A percentile compares a stretch with the other conserved stretches of the same genome.
These are phyloP conservation scores for Notodonta ziczac DNA, from an alignment of 2,888 invertebrate genomes.

Conservation along the genomic window DNA sequence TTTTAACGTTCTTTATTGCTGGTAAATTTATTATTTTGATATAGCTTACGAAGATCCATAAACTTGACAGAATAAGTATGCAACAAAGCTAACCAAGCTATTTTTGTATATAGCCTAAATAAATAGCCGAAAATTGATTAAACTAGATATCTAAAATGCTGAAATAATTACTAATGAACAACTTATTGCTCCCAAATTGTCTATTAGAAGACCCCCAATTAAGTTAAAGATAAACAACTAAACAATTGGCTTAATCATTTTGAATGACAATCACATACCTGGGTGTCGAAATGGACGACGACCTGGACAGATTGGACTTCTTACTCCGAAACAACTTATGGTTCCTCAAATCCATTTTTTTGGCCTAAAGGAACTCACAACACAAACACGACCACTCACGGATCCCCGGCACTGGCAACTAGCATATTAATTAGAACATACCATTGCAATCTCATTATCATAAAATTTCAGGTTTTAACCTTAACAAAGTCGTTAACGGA, in stretches of 20 bases:
- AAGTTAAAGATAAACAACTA: background rate
- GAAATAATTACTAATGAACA: background rate
- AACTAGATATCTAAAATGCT: no score
- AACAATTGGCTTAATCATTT: background rate
- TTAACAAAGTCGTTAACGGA: conserved; percentile 71
- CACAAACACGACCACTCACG: conserved; percentile 72
- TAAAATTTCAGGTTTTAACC: conserved; percentile 82
- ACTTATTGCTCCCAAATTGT: background rate
- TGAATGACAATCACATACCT: conserved; percentile 53
- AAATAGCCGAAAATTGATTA: no score
- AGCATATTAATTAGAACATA: conserved; percentile 73
- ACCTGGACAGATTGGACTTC: conserved; percentile 63
- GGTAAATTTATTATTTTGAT: no score
- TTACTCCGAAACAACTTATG: conserved; percentile 64
- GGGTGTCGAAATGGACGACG: conserved; percentile 73
- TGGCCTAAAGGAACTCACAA: conserved; percentile 28
- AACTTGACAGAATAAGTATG: no score
- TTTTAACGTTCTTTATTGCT: no score
- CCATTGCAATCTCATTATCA: conserved; percentile 79
- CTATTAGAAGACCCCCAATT: background rate
- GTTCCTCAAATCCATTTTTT: conserved; percentile 73
- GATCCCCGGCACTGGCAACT: conserved; percentile 66
- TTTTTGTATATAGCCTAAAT: no score
- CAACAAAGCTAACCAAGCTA: no score
- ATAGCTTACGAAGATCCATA: no score